A percentile compares a stretch with the other conserved stretches of the same genome.
These are phyloP conservation scores for Enteromius argenteus DNA, from an alignment of 2,797 vertebrate species.

Conservation along the genomic window DNA sequence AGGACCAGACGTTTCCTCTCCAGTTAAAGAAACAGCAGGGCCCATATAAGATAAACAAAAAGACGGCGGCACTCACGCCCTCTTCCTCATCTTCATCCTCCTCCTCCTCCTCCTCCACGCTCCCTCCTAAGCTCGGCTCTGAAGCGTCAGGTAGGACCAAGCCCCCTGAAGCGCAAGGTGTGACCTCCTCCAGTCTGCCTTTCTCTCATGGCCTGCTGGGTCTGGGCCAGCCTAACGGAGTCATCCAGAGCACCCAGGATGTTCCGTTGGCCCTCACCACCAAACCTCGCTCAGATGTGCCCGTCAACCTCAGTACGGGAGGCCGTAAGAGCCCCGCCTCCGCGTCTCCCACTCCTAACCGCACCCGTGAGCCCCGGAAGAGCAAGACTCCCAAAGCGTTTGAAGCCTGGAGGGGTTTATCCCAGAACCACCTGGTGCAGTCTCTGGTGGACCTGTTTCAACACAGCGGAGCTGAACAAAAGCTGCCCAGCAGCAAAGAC, in stretches of 20 bases:
- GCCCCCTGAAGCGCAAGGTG: conserved; percentile 82
- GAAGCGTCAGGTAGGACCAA: conserved; percentile 83
- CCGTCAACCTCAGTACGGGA: conserved; percentile 90
- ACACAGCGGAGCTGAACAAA: conserved; percentile 87
- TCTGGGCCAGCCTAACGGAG: conserved; percentile 93
- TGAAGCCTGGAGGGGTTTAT: conserved; percentile 85
- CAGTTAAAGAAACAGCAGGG: conserved; percentile 90
- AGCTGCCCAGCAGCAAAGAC: conserved; percentile 93
- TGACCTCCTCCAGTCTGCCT: conserved; percentile 89
- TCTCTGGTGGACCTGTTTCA: conserved; percentile 92
- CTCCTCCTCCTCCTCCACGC: conserved; percentile 74
- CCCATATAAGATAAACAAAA: conserved; percentile 89
- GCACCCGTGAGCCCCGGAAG: conserved; percentile 87
- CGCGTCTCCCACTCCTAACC: conserved; percentile 76
- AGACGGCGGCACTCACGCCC: conserved; percentile 80
- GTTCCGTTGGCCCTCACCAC: conserved; percentile 95
- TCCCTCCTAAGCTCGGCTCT: conserved; percentile 79
- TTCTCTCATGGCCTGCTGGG: conserved; percentile 95
- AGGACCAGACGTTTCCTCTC: conserved; percentile 91
- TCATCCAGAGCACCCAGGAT: conserved; percentile 97
- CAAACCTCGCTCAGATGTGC: conserved; percentile 89
- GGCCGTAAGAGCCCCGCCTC: conserved; percentile 80
- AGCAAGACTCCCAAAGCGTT: conserved; percentile 84
- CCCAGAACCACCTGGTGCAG: conserved; percentile 87
- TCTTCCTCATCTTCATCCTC: conserved; percentile 71